Evolutionary conservation across 2,888 invertebrate genomes (phyloP).

Genomic region (Eupithecia centaureata): DNA sequence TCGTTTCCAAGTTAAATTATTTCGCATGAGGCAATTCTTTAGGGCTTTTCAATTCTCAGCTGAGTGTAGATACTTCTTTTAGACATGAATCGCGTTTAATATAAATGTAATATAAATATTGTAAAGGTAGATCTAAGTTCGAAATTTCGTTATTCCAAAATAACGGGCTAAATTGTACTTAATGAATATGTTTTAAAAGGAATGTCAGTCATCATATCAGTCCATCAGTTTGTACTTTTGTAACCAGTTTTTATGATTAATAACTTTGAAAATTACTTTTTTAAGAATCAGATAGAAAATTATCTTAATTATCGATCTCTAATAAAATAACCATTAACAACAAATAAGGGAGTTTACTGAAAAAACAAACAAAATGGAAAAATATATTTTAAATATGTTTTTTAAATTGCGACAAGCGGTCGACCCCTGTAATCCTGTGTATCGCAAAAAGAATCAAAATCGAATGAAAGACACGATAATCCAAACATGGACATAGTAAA

Average conservation of each 20-base stretch:
- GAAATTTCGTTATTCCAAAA: background rate
- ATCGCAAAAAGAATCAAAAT: constrained; percentile 71
- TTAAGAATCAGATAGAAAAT: background rate
- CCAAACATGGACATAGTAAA: constrained; percentile 53
- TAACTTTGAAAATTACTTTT: background rate
- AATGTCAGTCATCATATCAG: background rate
- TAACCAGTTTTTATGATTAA: too few relatives aligned
- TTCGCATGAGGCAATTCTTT: constrained; percentile 70
- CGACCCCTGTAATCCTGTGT: constrained; percentile 64
- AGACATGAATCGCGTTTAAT: constrained; percentile 45
- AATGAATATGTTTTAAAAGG: background rate
- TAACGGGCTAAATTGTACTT: background rate
- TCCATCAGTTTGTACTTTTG: too few relatives aligned
- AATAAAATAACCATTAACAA: background rate
- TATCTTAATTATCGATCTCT: background rate
- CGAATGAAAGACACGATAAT: constrained; percentile 69
- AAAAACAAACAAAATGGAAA: constrained; percentile 17
- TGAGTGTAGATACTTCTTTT: constrained; percentile 61
- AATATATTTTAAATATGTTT: constrained; percentile 27
- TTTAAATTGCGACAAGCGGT: constrained; percentile 45
- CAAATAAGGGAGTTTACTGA: background rate
- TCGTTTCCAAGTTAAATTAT: constrained; percentile 74
- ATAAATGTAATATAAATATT: constrained; percentile 27
- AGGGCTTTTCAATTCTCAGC: constrained; percentile 66
- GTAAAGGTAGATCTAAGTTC: background rate